These are phyloP conservation scores for Anarrhichthys ocellatus DNA, from an alignment of 2,113 vertebrate genomes.

Conservation along the genomic window DNA sequence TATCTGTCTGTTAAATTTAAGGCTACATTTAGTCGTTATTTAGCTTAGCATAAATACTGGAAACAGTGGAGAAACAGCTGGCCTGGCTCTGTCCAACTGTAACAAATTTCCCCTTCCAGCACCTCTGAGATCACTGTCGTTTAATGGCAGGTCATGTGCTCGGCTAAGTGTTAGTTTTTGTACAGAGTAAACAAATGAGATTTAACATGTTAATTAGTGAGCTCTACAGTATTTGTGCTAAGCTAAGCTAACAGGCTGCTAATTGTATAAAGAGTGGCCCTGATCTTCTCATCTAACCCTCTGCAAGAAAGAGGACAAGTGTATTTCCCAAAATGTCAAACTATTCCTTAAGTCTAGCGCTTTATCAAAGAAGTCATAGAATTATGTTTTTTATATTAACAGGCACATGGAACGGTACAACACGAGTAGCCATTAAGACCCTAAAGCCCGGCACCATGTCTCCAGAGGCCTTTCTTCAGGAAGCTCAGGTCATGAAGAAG, in stretches of 20 bases:
- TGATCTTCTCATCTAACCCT: not conserved
- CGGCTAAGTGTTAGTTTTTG: not conserved
- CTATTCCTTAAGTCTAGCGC: not conserved
- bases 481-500: constrained; percentile 99
- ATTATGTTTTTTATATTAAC: not conserved
- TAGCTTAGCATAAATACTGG: not conserved
- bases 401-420: constrained; percentile 98
- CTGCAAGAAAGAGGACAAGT: too few relatives aligned
- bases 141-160: too few relatives aligned
- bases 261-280: not conserved
- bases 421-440: constrained; percentile 95
- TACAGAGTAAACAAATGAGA: not conserved
- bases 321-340: not conserved
- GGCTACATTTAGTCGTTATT: not conserved
- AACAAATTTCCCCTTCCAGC: not conserved
- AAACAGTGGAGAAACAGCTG: not conserved
- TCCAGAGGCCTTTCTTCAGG: constrained; percentile 95
- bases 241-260: constrained; percentile 1
- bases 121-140: not conserved
- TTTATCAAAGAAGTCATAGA: not conserved
- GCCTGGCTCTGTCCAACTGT: not conserved
- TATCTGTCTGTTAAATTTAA: not conserved
- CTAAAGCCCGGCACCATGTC: constrained; percentile 97
- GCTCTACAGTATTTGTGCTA: not conserved
- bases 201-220: not conserved